phyloP scores from a whole-genome alignment of 2,888 invertebrate genomes.

The Drosophila anceps region DNA sequence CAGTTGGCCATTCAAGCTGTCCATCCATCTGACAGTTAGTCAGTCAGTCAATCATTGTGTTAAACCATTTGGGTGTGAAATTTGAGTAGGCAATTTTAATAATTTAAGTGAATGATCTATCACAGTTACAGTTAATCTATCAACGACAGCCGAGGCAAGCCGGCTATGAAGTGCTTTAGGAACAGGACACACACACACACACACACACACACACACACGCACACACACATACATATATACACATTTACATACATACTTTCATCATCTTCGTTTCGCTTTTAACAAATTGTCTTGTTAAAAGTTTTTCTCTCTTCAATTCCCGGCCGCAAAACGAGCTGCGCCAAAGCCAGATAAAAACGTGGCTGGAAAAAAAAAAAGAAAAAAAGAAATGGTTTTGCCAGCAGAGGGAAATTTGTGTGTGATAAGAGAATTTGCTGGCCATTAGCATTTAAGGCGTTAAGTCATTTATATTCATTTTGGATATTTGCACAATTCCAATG shows the following conservation, averaged over 20 bases:
- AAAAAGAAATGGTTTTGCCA: constrained; percentile 58
- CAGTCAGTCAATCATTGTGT: constrained; percentile 48
- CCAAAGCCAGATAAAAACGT: constrained; percentile 63
- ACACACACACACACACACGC: background rate
- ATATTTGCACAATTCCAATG: constrained; percentile 21
- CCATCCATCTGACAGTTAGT: constrained; percentile 36
- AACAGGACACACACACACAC: background rate
- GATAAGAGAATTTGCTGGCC: constrained; percentile 78
- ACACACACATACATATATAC: background rate
- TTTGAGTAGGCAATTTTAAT: constrained; percentile 80
- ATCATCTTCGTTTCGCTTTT: constrained; percentile 36
- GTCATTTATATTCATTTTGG: constrained; percentile 82
- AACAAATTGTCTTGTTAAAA: constrained; percentile 80
- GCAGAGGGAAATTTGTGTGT: constrained; percentile 1
- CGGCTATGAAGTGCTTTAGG: background rate
- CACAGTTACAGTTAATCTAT: constrained; percentile 84
- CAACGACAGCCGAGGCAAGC: constrained; percentile 60
- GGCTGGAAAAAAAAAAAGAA: constrained; percentile 25
- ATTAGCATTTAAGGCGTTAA: constrained; percentile 80
- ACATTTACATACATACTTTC: background rate
- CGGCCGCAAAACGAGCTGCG: constrained; percentile 24
- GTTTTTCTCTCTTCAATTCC: constrained; percentile 46
- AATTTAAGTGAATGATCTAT: constrained; percentile 84
- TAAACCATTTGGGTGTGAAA: constrained; percentile 61
- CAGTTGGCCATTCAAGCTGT: constrained; percentile 58